Base-by-base conservation (phyloP, 1,140 invertebrate genomes). In the Lucilia sericata region DNA sequence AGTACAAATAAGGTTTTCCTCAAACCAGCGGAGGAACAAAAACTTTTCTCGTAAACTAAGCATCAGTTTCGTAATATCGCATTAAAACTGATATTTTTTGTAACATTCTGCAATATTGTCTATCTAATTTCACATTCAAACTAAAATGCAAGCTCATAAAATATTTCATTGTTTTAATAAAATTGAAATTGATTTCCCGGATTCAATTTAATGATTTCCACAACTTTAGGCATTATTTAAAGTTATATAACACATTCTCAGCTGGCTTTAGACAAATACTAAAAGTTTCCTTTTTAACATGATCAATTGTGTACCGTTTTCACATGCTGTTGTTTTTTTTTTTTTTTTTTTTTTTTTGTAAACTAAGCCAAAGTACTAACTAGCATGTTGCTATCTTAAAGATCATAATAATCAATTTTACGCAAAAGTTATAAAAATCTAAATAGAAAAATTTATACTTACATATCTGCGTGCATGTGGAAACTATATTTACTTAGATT, bases 361-460 rank as follows among this genome's bases (percentile, higher is more conserved):
- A 17, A 60, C 17, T 60, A 60, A 60, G 51, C 10, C 51, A 60
- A 60, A 14, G 51, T 60, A 60, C 13, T 60, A 60, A 14, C 13
- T 60, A 60, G 51, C n/a, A 60, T 60, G 55, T 14, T 60, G 13
- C 12, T 7, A 60, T 60, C 55, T 60, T 60, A 60, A 60, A 60
- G 55, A 60, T 60, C 19, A 70, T 70, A 70, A 70, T 70, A 70
- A 70, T 70, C 65, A 70, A 70, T 70, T 70, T 70, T 70, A 70
- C 65, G 65, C 65, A 70, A 70, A 70, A 70, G 25, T 8, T 25
- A 70, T 70, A 70, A 70, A 70, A 21, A 70, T 21, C 65, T 70
- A 17, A 70, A 21, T 21, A 21, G 65, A 70, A 21, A 21, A 21
- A 8, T 60, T 12, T 17, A 5, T 60, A 17, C 5, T 30, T 30